These are phyloP conservation scores for Pelodiscus sinensis DNA, from an alignment of 2,113 vertebrate genomes.

Conservation along the genomic window DNA sequence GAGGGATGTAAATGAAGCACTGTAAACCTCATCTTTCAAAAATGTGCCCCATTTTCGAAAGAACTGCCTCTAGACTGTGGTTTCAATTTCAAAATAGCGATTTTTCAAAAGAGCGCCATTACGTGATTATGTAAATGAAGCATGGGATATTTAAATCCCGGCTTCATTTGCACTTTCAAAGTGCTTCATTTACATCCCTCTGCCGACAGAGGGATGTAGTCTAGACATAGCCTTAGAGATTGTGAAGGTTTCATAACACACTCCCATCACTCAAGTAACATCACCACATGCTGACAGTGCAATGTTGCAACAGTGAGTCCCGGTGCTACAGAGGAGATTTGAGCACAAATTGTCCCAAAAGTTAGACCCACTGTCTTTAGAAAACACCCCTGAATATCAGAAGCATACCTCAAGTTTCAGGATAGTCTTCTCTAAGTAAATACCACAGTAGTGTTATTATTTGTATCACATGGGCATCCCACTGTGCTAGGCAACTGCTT, in stretches of 20 bases:
- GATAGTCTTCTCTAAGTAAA: background rate
- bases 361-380: background rate
- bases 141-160: too few species aligned
- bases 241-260: background rate
- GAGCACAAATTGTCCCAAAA: background rate
- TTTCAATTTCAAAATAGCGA: too few species aligned
- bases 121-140: too few species aligned
- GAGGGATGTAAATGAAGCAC: too few species aligned
- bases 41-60: too few species aligned
- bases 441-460: background rate
- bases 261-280: background rate
- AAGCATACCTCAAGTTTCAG: background rate
- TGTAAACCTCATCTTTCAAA: too few species aligned
- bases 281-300: background rate
- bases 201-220: too few species aligned
- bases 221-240: too few species aligned
- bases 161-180: too few species aligned
- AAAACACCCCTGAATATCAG: background rate
- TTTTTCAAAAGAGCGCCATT: too few species aligned
- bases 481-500: background rate
- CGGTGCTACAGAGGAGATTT: background rate
- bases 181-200: too few species aligned
- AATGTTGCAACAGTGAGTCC: background rate
- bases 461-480: background rate
- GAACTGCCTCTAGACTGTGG: too few species aligned